Evolutionary conservation across 2,797 vertebrate genomes (phyloP).

Genomic region (Poeciliopsis presidionis): DNA sequence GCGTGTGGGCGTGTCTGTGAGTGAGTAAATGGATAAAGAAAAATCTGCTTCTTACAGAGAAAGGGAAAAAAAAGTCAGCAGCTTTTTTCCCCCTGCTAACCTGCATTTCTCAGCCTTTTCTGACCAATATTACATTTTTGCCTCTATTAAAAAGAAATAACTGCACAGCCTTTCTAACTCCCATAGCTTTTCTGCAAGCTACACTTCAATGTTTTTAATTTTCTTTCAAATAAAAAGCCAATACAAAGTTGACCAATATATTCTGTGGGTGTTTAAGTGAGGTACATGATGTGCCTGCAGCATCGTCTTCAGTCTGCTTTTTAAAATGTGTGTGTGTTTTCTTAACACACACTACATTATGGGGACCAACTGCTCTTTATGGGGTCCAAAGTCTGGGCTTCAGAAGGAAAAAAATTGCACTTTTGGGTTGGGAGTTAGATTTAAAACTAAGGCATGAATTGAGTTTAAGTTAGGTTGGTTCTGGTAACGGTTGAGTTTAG

Average conservation of each 20-base stretch:
- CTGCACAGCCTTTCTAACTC: slow-evolving; percentile 27
- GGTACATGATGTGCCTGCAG: neutral
- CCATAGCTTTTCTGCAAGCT: slow-evolving; percentile 30
- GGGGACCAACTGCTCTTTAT: neutral
- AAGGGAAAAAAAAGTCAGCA: slow-evolving; percentile 45
- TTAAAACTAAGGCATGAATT: no score
- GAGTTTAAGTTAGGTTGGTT: no score
- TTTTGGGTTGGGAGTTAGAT: no score
- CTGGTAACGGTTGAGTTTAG: no score
- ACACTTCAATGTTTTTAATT: slow-evolving; percentile 39
- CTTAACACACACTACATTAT: no score
- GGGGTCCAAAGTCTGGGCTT: no score
- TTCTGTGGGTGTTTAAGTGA: slow-evolving; percentile 1
- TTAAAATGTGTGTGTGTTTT: slow-evolving; percentile 16
- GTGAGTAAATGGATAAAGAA: slow-evolving; percentile 17
- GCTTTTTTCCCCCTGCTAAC: slow-evolving; percentile 42
- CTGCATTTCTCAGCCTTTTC: slow-evolving; percentile 38
- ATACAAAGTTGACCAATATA: slow-evolving; percentile 8
- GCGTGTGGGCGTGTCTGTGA: slow-evolving; percentile 1
- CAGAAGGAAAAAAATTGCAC: no score
- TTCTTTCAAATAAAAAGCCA: neutral
- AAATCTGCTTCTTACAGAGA: slow-evolving; percentile 51
- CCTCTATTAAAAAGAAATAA: slow-evolving; percentile 36
- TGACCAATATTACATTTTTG: slow-evolving; percentile 54
- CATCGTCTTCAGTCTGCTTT: slow-evolving; percentile 4